Evolutionary conservation across 2,888 invertebrate genomes (phyloP).

Genomic region (Xylophagus ater): DNA sequence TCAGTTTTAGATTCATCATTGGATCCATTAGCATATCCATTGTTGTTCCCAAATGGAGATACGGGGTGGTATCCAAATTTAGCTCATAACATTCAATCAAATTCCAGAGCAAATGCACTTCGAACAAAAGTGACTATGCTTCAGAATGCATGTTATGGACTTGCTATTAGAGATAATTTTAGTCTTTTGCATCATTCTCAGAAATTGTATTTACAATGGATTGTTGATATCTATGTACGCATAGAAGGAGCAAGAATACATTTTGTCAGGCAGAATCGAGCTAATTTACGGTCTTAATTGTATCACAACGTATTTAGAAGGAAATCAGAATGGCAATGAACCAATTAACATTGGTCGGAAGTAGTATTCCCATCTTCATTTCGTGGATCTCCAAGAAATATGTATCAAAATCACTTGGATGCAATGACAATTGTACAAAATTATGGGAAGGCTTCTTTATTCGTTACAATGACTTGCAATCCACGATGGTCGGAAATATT

Average conservation of each 20-base stretch:
- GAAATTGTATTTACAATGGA: neutral
- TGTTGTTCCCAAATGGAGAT: slow-evolving; percentile 18
- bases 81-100: slow-evolving; percentile 11
- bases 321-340: neutral
- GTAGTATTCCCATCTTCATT: neutral
- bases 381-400: neutral
- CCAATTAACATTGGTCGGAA: neutral
- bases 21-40: slow-evolving; percentile 16
- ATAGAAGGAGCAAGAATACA: neutral
- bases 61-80: slow-evolving; percentile 16
- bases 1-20: slow-evolving; percentile 16
- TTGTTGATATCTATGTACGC: neutral
- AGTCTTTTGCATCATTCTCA: slow-evolving; percentile 10
- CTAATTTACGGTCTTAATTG: neutral
- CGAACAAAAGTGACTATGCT: too few relatives aligned
- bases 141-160: too few relatives aligned
- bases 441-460: slow-evolving; percentile 37
- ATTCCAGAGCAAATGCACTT: too few relatives aligned
- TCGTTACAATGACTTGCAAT: slow-evolving; percentile 39
- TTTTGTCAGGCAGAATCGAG: neutral
- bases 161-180: too few relatives aligned
- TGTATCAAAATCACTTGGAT: slow-evolving; percentile 5
- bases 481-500: slow-evolving; percentile 34
- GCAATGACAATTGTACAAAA: slow-evolving; percentile 36
- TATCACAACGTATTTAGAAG: neutral